Conservation (phyloP, 2,797 vertebrate genomes). For the Bucorvus abyssinicus region DNA sequence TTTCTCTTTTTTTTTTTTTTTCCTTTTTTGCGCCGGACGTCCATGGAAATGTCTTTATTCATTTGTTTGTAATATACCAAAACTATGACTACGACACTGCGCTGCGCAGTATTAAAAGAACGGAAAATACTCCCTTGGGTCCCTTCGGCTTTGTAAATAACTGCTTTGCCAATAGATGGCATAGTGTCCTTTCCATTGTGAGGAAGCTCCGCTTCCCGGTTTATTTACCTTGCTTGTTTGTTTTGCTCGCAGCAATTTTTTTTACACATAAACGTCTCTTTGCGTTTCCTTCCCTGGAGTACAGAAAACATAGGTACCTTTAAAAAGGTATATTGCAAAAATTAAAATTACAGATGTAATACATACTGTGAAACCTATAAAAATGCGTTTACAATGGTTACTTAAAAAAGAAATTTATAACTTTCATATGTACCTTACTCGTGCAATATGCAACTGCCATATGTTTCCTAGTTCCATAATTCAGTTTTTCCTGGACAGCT, state of each 20-base stretch:
- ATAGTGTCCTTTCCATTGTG: slow-evolving; percentile 66
- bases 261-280: slow-evolving; percentile 39
- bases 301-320: slow-evolving; percentile 70
- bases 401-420: slow-evolving; percentile 83
- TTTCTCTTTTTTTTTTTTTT: too few relatives aligned
- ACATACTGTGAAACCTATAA: slow-evolving; percentile 79
- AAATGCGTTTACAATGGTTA: slow-evolving; percentile 80
- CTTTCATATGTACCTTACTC: slow-evolving; percentile 80
- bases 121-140: not conserved
- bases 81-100: not conserved
- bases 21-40: not conserved
- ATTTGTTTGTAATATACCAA: not conserved
- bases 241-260: slow-evolving; percentile 3
- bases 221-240: slow-evolving; percentile 59
- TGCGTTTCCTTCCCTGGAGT: slow-evolving; percentile 38
- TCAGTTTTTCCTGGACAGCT: slow-evolving; percentile 80
- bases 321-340: slow-evolving; percentile 73
- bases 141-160: slow-evolving; percentile 53
- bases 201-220: slow-evolving; percentile 4
- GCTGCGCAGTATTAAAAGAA: not conserved
- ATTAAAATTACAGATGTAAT: slow-evolving; percentile 80
- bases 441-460: slow-evolving; percentile 76
- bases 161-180: slow-evolving; percentile 73
- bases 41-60: not conserved
- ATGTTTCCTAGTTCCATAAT: slow-evolving; percentile 80